Conservation (phyloP, 2,797 vertebrate species). For the Lophius americanus region DNA sequence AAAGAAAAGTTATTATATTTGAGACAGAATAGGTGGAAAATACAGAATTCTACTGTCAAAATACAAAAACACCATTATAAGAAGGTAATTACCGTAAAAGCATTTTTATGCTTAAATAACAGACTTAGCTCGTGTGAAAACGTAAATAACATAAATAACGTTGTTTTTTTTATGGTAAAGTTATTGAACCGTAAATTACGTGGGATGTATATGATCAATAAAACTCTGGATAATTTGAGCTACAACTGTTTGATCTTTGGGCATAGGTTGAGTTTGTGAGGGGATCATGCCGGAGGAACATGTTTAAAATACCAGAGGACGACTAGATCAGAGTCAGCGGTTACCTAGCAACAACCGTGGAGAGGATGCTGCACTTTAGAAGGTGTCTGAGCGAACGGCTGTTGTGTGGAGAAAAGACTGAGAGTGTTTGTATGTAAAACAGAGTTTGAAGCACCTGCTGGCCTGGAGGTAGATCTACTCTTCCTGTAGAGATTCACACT, state of each 20-base stretch:
- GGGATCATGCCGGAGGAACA: slow-evolving; percentile 36
- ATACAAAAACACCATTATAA: too few species aligned
- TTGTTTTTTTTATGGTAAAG: too few species aligned
- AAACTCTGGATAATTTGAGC: background rate
- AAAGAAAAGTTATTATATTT: too few species aligned
- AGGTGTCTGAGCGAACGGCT: slow-evolving; percentile 40
- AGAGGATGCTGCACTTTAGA: slow-evolving; percentile 44
- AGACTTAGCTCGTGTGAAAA: too few species aligned
- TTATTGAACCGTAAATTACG: too few species aligned
- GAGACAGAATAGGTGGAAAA: too few species aligned
- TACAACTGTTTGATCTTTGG: slow-evolving; percentile 3
- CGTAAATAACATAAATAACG: too few species aligned
- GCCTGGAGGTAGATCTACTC: background rate
- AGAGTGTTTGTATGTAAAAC: slow-evolving; percentile 29
- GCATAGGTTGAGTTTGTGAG: background rate
- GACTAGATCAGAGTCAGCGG: slow-evolving; percentile 31
- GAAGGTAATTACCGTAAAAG: too few species aligned
- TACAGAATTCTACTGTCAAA: too few species aligned
- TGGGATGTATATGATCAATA: background rate
- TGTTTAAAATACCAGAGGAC: slow-evolving; percentile 38
- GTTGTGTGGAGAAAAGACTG: slow-evolving; percentile 17
- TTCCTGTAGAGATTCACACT: slow-evolving; percentile 16
- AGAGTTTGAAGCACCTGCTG: slow-evolving; percentile 29
- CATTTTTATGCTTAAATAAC: too few species aligned
- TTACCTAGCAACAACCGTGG: slow-evolving; percentile 64